Evolutionary conservation across 1,140 invertebrate species (phyloP).

Genomic region (Heliothis subflexa): DNA sequence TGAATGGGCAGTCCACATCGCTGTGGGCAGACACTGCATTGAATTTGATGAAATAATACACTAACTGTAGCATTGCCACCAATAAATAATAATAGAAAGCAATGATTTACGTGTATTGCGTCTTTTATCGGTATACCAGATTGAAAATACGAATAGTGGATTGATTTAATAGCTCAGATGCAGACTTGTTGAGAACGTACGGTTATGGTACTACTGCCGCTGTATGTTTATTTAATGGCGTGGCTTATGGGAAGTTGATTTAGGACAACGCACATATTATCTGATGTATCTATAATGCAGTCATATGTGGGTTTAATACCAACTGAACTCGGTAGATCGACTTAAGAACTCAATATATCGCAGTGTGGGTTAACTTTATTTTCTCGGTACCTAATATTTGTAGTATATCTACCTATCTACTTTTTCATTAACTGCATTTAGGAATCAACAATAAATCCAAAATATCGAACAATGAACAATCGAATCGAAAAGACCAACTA

Average conservation of each 20-base stretch:
- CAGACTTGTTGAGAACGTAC: conserved; percentile 16
- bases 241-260: conserved; percentile 11
- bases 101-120: conserved; percentile 61
- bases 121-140: conserved; percentile 49
- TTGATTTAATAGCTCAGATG: conserved; percentile 45
- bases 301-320: background rate
- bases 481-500: too few relatives aligned
- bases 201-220: conserved; percentile 1
- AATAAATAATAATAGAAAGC: conserved; percentile 64
- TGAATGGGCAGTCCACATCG: conserved; percentile 44
- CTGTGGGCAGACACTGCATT: conserved; percentile 45
- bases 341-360: too few relatives aligned
- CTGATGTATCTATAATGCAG: background rate
- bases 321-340: background rate
- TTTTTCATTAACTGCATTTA: too few relatives aligned
- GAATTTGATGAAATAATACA: conserved; percentile 49
- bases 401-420: too few relatives aligned
- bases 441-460: too few relatives aligned
- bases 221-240: conserved; percentile 12
- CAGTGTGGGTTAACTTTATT: too few relatives aligned
- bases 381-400: too few relatives aligned
- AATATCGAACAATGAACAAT: too few relatives aligned
- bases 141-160: conserved; percentile 47
- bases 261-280: conserved; percentile 21
- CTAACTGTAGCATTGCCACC: conserved; percentile 44